Base-by-base conservation (phyloP, 2,113 vertebrate species). In the Paramormyrops kingsleyae region DNA sequence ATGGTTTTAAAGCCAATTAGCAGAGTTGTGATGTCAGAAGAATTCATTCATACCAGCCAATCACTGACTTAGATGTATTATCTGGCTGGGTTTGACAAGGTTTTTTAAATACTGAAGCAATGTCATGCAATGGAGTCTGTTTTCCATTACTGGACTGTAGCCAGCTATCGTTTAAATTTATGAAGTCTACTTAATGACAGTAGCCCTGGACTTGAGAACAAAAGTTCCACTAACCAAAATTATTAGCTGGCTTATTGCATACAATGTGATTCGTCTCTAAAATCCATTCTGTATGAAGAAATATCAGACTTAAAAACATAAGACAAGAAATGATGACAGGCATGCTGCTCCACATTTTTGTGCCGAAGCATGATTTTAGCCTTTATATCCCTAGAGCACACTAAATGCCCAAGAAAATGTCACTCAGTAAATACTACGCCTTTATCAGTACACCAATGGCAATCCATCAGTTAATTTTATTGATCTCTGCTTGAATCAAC, bases 401-500 rank as follows among this genome's bases (percentile, higher is more conserved):
- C 21, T 35, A 17, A 46, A 21, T 9, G 70, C 31, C 31, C 35
- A 84, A 19, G 84, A 56, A 89, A 87, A 52, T 87, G 10, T 90
- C 53, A 77, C 42, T 80, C 90, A 89, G 88, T 83, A 52, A 89
- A 50, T 9, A 83, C 24, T 44, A 89, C 5, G n/a, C 50, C 49
- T 92, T 91, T 3, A 88, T 53, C 70, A 46, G 27, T 17, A 35
- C 56, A 74, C 83, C 83, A 77, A 5, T 89, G 6, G 88, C 50
- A 56, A 44, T 92, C 87, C 87, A 39, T 87, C 50, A 52, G 80
- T 0, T 80, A 91, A 62, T 90, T 90, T 89, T 92, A 91, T 91
- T 89, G 35, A 89, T 42, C 74, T 86, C 70, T 88, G 52, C 84
- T 70, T 80, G 92, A 93, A 89, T 86, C 88, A 88, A 92, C 93